Evolutionary conservation across 2,797 vertebrate genomes (phyloP), one percentile per base, ranked within the genome.

Genomic region (Eptatretus atami): DNA sequence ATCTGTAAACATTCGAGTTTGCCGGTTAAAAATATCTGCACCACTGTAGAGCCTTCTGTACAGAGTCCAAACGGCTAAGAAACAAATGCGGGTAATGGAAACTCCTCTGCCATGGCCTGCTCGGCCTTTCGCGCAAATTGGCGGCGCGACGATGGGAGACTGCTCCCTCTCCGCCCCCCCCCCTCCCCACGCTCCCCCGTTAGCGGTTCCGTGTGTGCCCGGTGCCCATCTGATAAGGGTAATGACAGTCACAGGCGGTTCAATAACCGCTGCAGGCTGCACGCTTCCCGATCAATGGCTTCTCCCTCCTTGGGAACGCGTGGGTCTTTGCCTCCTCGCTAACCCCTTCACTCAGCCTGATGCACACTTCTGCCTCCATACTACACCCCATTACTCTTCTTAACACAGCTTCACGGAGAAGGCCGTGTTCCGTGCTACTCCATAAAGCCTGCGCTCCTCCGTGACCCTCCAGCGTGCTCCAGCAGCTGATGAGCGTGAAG

Each of bases 161-260:
- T 61, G 10, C 57, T 61, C 55, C 55, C 55, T 60, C 55, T 12
- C 57, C 57, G 9, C 25, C 25, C 9, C 57, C 25, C 57, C 57
- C 15, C 57, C 57, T 61, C 25, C 57, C 57, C 57, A 12, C 10
- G 2, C 57, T 61, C 57, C 57, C n/a, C 57, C 57, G 11, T 25
- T 61, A 61, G 57, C 57, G n/a, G n/a, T 12, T 61, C 57, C 57
- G 57, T 61, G n/a, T 10, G n/a, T 12, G 57, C 11, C 15, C 57
- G n/a, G 11, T n/a, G 57, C 57, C 57, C 57, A 61, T 61, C 57
- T 61, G 57, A 61, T 61, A 61, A 61, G 57, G 57, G 57, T 61
- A 61, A 61, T 61, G 57, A 61, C 57, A 61, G 57, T 25, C 57
- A 25, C 57, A 25, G 57, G n/a, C 57, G 57, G 57, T 61, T 61